Conservation (phyloP, 2,888 invertebrate species). For the Macrophya annulata region DNA sequence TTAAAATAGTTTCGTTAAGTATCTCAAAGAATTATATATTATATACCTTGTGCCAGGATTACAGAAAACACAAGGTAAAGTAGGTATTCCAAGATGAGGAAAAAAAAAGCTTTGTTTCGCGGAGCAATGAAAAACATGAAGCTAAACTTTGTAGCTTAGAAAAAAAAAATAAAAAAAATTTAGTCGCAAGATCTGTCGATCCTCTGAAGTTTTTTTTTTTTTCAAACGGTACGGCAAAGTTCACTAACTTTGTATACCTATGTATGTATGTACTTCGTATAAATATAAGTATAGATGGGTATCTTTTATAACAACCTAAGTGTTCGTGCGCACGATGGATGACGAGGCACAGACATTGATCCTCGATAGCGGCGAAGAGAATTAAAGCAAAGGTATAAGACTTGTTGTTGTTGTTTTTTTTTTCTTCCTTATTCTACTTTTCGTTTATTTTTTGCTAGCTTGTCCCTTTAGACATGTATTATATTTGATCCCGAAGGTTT, state of each 20-base stretch:
- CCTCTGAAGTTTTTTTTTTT: not conserved
- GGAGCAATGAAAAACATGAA: not conserved
- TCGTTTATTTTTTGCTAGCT: not conserved
- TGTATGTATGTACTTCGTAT: not conserved
- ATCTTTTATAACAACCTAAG: not conserved
- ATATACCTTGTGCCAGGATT: no score
- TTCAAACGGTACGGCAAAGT: not conserved
- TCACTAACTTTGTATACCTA: not conserved
- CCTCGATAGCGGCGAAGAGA: not conserved
- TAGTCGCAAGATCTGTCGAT: not conserved
- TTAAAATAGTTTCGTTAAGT: not conserved
- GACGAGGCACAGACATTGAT: constrained; percentile 18
- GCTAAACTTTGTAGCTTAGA: not conserved
- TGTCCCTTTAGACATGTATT: not conserved
- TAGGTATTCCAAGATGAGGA: not conserved
- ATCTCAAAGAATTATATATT: no score
- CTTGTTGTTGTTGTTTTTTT: not conserved
- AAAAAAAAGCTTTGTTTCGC: not conserved
- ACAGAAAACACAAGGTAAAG: not conserved
- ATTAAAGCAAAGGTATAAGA: constrained; percentile 19
- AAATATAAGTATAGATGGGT: not conserved
- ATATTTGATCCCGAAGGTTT: not conserved
- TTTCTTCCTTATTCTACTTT: not conserved
- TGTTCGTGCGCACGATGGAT: not conserved
- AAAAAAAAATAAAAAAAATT: not conserved